Conservation (phyloP, 2,797 vertebrate genomes). For the Emys orbicularis region DNA sequence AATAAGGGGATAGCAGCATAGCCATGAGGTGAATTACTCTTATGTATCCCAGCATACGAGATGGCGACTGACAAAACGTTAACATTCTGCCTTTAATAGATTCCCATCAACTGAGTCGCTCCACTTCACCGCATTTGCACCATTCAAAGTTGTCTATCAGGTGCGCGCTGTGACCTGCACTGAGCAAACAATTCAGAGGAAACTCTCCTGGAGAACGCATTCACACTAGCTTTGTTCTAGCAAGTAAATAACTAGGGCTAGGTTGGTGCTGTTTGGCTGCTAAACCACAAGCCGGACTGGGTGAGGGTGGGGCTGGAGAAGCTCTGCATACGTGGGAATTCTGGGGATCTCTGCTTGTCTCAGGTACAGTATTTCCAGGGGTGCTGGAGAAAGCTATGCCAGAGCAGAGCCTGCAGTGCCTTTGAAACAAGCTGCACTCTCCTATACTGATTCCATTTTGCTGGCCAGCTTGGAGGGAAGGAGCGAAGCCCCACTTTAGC, state of each 20-base stretch:
- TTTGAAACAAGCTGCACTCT: rapidly evolving
- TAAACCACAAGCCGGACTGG: not conserved
- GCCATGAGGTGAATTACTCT: not conserved
- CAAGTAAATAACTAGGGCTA: not conserved
- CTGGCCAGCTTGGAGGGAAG: not conserved
- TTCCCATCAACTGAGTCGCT: not conserved
- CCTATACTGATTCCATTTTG: rapidly evolving
- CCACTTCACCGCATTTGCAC: not conserved
- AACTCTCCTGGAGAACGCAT: not conserved
- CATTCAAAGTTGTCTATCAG: not conserved
- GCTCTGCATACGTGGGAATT: not conserved
- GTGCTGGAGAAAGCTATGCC: not conserved
- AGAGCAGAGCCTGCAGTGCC: not conserved
- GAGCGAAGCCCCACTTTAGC: not conserved
- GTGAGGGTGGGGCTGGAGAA: not conserved
- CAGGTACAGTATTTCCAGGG: not conserved
- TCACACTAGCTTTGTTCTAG: not conserved
- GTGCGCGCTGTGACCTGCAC: not conserved
- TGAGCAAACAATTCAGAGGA: not conserved
- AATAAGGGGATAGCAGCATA: not conserved
- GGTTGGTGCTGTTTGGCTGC: not conserved
- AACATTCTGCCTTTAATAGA: not conserved
- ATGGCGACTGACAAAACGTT: not conserved
- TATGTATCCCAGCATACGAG: not conserved
- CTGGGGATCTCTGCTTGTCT: not conserved